Evolutionary conservation across 2,113 vertebrate genomes (phyloP), one percentile per base, ranked within the genome.

Genomic region (Corydoras sp.): DNA sequence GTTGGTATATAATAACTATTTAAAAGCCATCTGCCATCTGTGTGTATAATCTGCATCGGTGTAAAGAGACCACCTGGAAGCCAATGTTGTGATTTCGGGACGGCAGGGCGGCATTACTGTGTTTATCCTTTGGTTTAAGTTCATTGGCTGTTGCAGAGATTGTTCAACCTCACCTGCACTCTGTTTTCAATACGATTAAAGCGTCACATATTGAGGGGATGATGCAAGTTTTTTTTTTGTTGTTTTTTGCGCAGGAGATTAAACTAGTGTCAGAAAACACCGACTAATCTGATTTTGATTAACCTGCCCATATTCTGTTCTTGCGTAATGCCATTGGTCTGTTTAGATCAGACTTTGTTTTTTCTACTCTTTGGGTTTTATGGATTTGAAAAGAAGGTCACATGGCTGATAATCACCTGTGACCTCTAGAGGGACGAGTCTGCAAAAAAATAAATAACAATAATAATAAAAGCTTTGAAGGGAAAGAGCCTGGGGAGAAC

Each of bases 161-260:
- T 8, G 14, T 24, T 3, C 9, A 30, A 35, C n/a, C 35, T 35
- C 10, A n/a, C 29, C 18, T n/a, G 11, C 43, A 43, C 5, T 15
- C 29, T 12, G 14, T 58, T 63, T 31, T 43, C 62, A 72, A 43
- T 63, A 14, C 9, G 62, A 64, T 64, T 72, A 65, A 9, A 64
- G 32, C 8, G 32, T 62, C 48, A n/a, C 24, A 35, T 59, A 65
- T 72, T 59, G 55, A 32, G 24, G 18, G 65, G 53, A 14, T 72
- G 62, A 58, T 54, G 24, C 61, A 15, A 49, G 54, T 35, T 35
- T 35, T 3, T 3, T 4, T 35, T 35, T 35, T n/a, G n/a, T n/a
- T n/a, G n/a, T n/a, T 72, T 63, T 65, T 56, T 24, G 29, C 51
- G 48, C 43, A 43, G 13, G 51, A 65, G 62, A 71, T 72, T 72